These are phyloP conservation scores for Perca fluviatilis DNA, from an alignment of 2,113 vertebrate genomes.

Conservation along the genomic window DNA sequence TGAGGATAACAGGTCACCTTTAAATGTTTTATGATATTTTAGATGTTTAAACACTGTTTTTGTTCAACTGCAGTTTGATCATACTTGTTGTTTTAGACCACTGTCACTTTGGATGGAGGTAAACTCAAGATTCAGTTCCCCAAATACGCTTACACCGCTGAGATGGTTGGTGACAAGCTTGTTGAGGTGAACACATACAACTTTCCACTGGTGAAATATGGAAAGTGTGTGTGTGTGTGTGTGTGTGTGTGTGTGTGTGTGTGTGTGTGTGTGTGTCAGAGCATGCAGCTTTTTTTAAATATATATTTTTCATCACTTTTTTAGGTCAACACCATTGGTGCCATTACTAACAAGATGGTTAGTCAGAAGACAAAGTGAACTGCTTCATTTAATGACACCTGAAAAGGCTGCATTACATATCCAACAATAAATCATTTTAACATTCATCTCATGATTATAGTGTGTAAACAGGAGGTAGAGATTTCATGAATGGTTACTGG, in stretches of 20 bases:
- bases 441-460: too few relatives aligned
- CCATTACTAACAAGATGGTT: constrained; percentile 1
- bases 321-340: background rate
- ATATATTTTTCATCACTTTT: too few relatives aligned
- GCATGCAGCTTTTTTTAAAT: background rate
- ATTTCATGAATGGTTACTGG: background rate
- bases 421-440: background rate
- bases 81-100: background rate
- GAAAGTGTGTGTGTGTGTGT: background rate
- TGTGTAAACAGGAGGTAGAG: background rate
- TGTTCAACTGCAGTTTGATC: background rate
- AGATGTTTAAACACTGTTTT: background rate
- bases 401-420: background rate
- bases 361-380: background rate
- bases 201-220: background rate
- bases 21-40: background rate
- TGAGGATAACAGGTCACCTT: too few relatives aligned
- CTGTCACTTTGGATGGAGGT: constrained; percentile 1
- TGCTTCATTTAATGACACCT: too few relatives aligned
- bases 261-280: too few relatives aligned
- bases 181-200: background rate
- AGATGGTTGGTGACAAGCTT: background rate
- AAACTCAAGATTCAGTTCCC: constrained; percentile 22
- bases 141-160: constrained; percentile 9
- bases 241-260: too few relatives aligned